Percentiles rank a stretch among this genome's conserved stretches.
These are phyloP conservation scores for Drosophila mettleri DNA, from an alignment of 2,888 invertebrate species.

Conservation along the genomic window DNA sequence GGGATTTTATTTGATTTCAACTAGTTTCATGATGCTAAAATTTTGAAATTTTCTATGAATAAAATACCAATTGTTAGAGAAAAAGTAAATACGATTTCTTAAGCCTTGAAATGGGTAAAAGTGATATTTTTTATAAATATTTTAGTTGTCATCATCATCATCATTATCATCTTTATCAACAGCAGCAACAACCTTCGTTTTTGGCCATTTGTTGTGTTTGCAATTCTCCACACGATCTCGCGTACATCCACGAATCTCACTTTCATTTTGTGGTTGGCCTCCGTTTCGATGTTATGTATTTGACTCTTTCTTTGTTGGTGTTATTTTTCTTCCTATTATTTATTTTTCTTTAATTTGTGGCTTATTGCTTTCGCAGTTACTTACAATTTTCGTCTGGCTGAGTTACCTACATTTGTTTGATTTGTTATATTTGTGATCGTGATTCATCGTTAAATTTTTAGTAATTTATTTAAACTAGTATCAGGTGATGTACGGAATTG, in stretches of 20 bases:
- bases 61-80: neutral
- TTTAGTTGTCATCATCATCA: conserved; percentile 28
- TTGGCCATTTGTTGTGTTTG: conserved; percentile 42
- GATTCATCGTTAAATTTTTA: conserved; percentile 43
- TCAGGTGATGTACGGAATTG: conserved; percentile 61
- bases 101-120: conserved; percentile 37
- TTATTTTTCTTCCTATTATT: neutral
- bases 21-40: conserved; percentile 2
- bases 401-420: conserved; percentile 39
- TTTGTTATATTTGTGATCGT: conserved; percentile 24
- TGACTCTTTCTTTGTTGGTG: conserved; percentile 20
- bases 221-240: conserved; percentile 45
- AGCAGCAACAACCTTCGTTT: conserved; percentile 21
- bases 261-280: conserved; percentile 61
- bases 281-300: conserved; percentile 24
- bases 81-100: conserved; percentile 17
- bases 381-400: conserved; percentile 14
- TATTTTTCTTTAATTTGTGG: conserved; percentile 16
- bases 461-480: conserved; percentile 43
- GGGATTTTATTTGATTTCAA: neutral
- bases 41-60: too few species aligned
- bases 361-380: conserved; percentile 22
- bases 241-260: conserved; percentile 52
- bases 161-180: conserved; percentile 20
- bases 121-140: conserved; percentile 24